Evolutionary conservation across 1,140 invertebrate genomes (phyloP), one percentile per base, ranked within the genome.

Genomic region (Zaprionus tsacasi): DNA sequence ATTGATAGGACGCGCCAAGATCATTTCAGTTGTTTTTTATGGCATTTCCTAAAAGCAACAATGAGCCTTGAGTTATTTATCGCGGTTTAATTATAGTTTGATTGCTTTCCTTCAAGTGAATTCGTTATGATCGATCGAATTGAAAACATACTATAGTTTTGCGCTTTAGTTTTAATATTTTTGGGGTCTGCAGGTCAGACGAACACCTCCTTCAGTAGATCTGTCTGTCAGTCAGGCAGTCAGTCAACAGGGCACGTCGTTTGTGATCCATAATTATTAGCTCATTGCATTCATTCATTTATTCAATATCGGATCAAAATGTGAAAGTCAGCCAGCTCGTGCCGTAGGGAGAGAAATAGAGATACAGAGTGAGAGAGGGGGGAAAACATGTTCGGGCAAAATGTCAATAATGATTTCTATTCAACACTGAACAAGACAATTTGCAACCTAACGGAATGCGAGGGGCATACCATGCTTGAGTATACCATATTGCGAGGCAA

Each of bases 271-370:
- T 67, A 52, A 77, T 73, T 77, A 66, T 63, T 57, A 70, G 6
- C 52, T 59, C 65, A 70, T 70, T 70, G 69, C 52, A 17, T 6
- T 54, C 27, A 43, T 59, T 64, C 27, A 30, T 30, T 30, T 45
- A 75, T 50, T 50, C 17, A 50, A 25, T 50, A 50, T 50, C 17
- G 38, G 35, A 65, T 45, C 71, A 59, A 60, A 88, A 64, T 76
- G 81, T 88, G 85, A 88, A 89, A 88, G 83, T 89, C 85, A 61
- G 38, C 8, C 13, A 33, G 68, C 83, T 78, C 83, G 85, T 89
- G 85, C 83, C 83, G 76, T 50, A 76, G 75, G 54, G 38, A 81
- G 54, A 55, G 48, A 35, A 15, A 75, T n/a, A 45, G 35, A 45
- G 38, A n/a, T 13, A n/a, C n/a, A 6, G 33, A 0, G 6, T 15